A percentile compares a stretch with the other conserved stretches of the same genome.
phyloP scores from a whole-genome alignment of 2,888 invertebrate genomes.

The Polyploca ridens region DNA sequence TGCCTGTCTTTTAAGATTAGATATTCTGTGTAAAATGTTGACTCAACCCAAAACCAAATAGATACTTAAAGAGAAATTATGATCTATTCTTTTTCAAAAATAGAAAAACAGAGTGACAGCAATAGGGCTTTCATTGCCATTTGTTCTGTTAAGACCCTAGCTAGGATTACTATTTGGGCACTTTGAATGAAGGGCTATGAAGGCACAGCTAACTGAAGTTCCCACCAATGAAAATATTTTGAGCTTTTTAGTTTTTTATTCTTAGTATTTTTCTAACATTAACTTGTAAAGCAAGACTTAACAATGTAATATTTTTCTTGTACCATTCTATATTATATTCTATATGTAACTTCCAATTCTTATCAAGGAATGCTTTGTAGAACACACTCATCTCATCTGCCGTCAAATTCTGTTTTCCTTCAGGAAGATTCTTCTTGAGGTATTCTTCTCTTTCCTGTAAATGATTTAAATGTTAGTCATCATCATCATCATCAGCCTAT shows the following conservation, averaged over 20 bases:
- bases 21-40: no score
- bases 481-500: no score
- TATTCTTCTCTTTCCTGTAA: conserved; percentile 85
- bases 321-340: conserved; percentile 94
- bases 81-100: no score
- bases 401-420: conserved; percentile 82
- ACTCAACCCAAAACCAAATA: no score
- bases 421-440: conserved; percentile 74
- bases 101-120: no score
- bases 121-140: no score
- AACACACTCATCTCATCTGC: conserved; percentile 95
- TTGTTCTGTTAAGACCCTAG: no score
- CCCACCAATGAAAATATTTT: not conserved
- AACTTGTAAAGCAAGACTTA: conserved; percentile 86
- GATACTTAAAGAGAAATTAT: no score
- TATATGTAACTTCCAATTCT: conserved; percentile 90
- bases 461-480: conserved; percentile 9
- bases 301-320: conserved; percentile 88
- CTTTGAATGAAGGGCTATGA: no score
- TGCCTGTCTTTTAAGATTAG: no score
- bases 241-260: conserved; percentile 50
- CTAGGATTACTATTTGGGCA: no score
- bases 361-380: conserved; percentile 93
- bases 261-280: conserved; percentile 70
- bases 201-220: no score